These are phyloP conservation scores for Ferrisia virgata DNA, from an alignment of 2,888 invertebrate genomes.

Conservation along the genomic window DNA sequence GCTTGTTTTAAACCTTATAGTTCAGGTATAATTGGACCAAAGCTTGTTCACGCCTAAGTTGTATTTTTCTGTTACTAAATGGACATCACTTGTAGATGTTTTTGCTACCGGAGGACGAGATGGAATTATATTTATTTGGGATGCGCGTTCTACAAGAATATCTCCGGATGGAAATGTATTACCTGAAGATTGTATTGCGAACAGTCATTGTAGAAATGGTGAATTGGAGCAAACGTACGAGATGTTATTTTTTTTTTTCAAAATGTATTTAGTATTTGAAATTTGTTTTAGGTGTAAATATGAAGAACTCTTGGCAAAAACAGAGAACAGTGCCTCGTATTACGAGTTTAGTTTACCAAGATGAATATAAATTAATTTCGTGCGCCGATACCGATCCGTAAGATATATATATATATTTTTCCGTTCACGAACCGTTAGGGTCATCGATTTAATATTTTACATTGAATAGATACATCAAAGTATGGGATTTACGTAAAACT, in stretches of 20 bases:
- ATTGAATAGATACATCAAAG: slow-evolving; percentile 64
- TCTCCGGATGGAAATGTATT: not conserved
- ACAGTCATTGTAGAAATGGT: slow-evolving; percentile 22
- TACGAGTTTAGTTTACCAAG: slow-evolving; percentile 79
- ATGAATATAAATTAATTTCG: slow-evolving; percentile 73
- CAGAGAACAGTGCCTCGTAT: slow-evolving; percentile 58
- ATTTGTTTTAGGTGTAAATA: not conserved
- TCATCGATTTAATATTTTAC: slow-evolving; percentile 40
- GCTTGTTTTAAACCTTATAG: slow-evolving; percentile 70
- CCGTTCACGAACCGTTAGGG: not conserved
- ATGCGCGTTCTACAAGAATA: slow-evolving; percentile 58
- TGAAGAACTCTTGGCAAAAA: not conserved
- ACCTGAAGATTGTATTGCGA: slow-evolving; percentile 5
- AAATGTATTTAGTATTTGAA: not conserved
- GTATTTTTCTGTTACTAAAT: not conserved
- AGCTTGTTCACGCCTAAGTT: not conserved
- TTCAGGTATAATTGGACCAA: slow-evolving; percentile 53
- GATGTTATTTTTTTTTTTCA: not conserved
- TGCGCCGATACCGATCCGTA: slow-evolving; percentile 84
- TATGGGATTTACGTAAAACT: slow-evolving; percentile 83
- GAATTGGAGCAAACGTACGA: no score
- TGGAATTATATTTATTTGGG: slow-evolving; percentile 84
- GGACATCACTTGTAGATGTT: slow-evolving; percentile 58
- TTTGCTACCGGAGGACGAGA: slow-evolving; percentile 87
- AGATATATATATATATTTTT: slow-evolving; percentile 47